phyloP scores from a whole-genome alignment of 2,797 vertebrate genomes.

The Chloroceryle inda region DNA sequence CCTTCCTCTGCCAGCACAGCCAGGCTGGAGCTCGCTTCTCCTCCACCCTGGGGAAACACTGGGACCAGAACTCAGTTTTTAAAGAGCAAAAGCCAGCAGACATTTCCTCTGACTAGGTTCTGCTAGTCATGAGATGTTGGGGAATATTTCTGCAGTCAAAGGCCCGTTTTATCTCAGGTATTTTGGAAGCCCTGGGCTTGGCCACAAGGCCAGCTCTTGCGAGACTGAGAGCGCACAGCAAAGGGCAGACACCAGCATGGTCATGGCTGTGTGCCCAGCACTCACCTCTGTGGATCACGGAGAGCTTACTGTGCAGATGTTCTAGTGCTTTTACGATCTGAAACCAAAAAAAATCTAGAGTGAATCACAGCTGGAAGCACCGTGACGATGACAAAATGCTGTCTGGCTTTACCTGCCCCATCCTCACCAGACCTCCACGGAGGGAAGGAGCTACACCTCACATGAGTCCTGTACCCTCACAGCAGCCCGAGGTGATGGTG shows the following conservation, averaged over 20 bases:
- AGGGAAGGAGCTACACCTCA: not conserved
- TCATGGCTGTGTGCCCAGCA: not conserved
- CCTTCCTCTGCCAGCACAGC: not conserved
- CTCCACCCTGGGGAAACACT: not conserved
- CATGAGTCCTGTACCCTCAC: not conserved
- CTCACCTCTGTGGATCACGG: constrained; percentile 97
- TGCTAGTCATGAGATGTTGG: not conserved
- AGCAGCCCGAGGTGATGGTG: not conserved
- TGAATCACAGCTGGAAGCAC: constrained; percentile 7
- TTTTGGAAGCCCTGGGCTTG: not conserved
- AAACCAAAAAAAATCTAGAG: constrained; percentile 17
- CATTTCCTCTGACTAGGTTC: not conserved
- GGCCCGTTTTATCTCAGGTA: accelerated
- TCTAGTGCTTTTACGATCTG: constrained; percentile 98
- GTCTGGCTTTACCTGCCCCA: not conserved
- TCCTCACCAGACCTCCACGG: not conserved
- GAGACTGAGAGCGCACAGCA: not conserved
- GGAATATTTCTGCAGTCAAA: not conserved
- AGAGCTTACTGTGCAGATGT: constrained; percentile 96
- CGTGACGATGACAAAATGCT: not conserved
- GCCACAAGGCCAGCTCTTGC: not conserved
- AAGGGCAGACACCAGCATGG: not conserved
- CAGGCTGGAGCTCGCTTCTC: not conserved
- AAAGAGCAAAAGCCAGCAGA: not conserved
- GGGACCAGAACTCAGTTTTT: not conserved